phyloP scores from a whole-genome alignment of 2,888 invertebrate species.

The Euproctis similis region DNA sequence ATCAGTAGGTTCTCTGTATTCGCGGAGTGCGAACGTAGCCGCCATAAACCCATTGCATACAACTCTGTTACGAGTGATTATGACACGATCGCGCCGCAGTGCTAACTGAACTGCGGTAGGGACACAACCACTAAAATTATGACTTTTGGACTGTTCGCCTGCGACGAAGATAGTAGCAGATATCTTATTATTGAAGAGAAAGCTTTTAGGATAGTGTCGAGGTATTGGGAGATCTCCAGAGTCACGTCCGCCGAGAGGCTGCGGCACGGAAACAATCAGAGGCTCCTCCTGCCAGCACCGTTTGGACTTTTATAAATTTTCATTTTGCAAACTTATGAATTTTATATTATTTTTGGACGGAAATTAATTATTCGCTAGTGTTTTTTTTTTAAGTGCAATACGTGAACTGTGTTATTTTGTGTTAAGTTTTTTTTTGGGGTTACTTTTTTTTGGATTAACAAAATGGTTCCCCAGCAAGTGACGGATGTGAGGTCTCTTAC shows the following conservation, averaged over 20 bases:
- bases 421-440: slow-evolving; percentile 42
- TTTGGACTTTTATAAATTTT: slow-evolving; percentile 58
- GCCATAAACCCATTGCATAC: slow-evolving; percentile 34
- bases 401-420: slow-evolving; percentile 69
- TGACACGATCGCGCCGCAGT: slow-evolving; percentile 66
- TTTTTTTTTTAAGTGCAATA: slow-evolving; percentile 53
- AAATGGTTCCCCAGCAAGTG: slow-evolving; percentile 86
- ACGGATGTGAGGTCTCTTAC: slow-evolving; percentile 75
- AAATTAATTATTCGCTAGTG: slow-evolving; percentile 45
- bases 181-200: slow-evolving; percentile 62
- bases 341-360: slow-evolving; percentile 41
- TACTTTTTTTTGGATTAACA: slow-evolving; percentile 50
- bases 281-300: slow-evolving; percentile 42
- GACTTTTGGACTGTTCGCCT: slow-evolving; percentile 70
- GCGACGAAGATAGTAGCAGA: slow-evolving; percentile 67
- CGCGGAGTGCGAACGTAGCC: slow-evolving; percentile 68
- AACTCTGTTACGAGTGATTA: slow-evolving; percentile 47
- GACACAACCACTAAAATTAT: slow-evolving; percentile 70
- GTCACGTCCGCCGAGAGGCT: slow-evolving; percentile 61
- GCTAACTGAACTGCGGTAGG: slow-evolving; percentile 63
- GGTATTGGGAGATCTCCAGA: slow-evolving; percentile 67
- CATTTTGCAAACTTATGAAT: slow-evolving; percentile 28
- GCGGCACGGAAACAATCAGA: slow-evolving; percentile 51
- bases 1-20: slow-evolving; percentile 75
- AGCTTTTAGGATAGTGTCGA: slow-evolving; percentile 68